Conservation (phyloP, 2,888 invertebrate species). For the Mesodorylaimus sp. region DNA sequence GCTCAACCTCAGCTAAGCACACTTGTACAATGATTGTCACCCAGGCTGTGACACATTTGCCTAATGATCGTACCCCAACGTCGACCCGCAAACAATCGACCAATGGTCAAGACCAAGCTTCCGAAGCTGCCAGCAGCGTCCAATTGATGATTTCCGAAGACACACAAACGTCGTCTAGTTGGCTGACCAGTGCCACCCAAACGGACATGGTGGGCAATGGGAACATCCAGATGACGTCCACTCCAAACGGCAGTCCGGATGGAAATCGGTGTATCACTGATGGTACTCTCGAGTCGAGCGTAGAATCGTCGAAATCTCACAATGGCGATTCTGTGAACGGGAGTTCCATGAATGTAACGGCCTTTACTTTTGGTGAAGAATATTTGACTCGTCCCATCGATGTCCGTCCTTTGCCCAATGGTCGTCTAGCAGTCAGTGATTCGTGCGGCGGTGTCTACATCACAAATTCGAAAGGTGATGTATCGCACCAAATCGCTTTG, state of each 20-base stretch:
- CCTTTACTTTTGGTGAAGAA: conserved; percentile 8
- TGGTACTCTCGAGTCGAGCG: too few relatives aligned
- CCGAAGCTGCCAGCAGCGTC: not conserved
- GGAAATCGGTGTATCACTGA: too few relatives aligned
- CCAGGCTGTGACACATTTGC: too few relatives aligned
- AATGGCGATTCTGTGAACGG: too few relatives aligned
- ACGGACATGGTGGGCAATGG: not conserved
- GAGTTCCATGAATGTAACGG: not conserved
- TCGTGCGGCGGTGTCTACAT: conserved; percentile 9
- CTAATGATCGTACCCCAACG: too few relatives aligned
- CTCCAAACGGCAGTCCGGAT: too few relatives aligned
- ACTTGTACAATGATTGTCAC: too few relatives aligned
- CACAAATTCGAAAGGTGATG: conserved; percentile 2
- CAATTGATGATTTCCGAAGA: conserved; percentile 4
- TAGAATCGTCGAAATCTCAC: too few relatives aligned
- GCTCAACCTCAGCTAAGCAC: too few relatives aligned
- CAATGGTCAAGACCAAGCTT: too few relatives aligned
- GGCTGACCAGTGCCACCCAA: not conserved
- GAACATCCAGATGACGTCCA: too few relatives aligned
- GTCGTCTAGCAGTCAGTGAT: conserved; percentile 8
- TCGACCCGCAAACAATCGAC: too few relatives aligned
- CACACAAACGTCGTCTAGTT: not conserved
- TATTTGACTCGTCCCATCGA: conserved; percentile 10
- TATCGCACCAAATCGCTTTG: not conserved
- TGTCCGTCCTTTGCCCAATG: conserved; percentile 3